phyloP scores from a whole-genome alignment of 2,797 vertebrate species.

The Sebastes melanostomus region DNA sequence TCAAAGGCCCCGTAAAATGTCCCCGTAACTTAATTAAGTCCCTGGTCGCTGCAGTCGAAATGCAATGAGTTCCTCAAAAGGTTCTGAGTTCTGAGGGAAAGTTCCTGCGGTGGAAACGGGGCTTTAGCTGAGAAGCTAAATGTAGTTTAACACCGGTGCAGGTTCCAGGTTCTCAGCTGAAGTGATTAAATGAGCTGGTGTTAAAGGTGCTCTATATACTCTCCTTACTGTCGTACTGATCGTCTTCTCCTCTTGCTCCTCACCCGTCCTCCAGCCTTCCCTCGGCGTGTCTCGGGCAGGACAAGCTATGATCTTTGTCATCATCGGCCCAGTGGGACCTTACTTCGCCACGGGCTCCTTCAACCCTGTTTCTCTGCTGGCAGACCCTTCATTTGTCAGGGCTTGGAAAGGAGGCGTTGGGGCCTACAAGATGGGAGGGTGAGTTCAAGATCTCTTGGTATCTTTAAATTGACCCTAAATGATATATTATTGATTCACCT shows the following conservation, averaged over 20 bases:
- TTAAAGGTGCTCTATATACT: background rate
- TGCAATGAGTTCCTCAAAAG: too few relatives aligned
- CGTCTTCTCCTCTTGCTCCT: background rate
- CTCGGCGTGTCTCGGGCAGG: constrained; percentile 82
- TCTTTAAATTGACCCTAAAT: background rate
- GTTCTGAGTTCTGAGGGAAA: too few relatives aligned
- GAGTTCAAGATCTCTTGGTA: constrained; percentile 53
- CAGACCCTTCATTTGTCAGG: constrained; percentile 85
- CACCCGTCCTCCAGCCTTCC: constrained; percentile 78
- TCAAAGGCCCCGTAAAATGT: too few relatives aligned
- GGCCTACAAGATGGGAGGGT: constrained; percentile 91
- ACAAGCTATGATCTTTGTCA: constrained; percentile 86
- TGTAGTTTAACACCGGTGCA: background rate
- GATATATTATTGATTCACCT: too few relatives aligned
- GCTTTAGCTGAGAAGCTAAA: too few relatives aligned
- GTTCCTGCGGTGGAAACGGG: too few relatives aligned
- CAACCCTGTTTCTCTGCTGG: constrained; percentile 88
- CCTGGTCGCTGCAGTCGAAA: too few relatives aligned
- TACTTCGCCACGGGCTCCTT: constrained; percentile 88
- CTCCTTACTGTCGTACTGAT: background rate
- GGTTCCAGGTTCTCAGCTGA: background rate
- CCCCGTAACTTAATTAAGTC: too few relatives aligned
- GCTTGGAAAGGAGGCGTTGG: constrained; percentile 91
- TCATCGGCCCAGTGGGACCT: constrained; percentile 87
- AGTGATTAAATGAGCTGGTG: background rate